A percentile compares a stretch with the other conserved stretches of the same genome.
phyloP scores from a whole-genome alignment of 2,797 vertebrate genomes.

The Pipistrellus pygmaeus region DNA sequence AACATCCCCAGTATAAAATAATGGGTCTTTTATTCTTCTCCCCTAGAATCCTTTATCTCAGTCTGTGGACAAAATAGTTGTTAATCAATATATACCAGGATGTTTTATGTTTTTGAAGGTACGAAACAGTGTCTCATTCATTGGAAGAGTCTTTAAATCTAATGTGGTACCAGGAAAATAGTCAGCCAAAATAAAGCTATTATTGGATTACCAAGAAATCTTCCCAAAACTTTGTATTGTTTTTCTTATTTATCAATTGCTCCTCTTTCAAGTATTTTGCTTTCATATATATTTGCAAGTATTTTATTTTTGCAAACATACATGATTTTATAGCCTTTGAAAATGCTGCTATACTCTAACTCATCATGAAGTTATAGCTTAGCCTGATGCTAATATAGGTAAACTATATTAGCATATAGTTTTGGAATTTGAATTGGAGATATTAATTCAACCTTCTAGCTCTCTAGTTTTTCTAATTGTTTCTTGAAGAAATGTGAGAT shows the following conservation, averaged over 20 bases:
- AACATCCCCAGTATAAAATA: background rate
- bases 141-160: background rate
- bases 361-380: background rate
- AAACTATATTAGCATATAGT: no score
- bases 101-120: background rate
- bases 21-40: background rate
- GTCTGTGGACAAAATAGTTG: background rate
- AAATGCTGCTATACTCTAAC: background rate
- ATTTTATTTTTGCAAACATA: constrained; percentile 9
- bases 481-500: background rate
- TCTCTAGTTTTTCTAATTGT: background rate
- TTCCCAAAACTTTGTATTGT: background rate
- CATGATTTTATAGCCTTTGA: background rate
- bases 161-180: background rate
- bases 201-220: background rate
- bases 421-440: background rate
- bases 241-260: background rate
- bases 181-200: background rate
- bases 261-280: background rate
- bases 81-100: background rate
- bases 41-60: background rate
- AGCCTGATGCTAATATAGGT: background rate
- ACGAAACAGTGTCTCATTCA: background rate
- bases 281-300: background rate
- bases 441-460: background rate